Base-by-base conservation (phyloP, 2,113 vertebrate genomes). In the Octodon degus region DNA sequence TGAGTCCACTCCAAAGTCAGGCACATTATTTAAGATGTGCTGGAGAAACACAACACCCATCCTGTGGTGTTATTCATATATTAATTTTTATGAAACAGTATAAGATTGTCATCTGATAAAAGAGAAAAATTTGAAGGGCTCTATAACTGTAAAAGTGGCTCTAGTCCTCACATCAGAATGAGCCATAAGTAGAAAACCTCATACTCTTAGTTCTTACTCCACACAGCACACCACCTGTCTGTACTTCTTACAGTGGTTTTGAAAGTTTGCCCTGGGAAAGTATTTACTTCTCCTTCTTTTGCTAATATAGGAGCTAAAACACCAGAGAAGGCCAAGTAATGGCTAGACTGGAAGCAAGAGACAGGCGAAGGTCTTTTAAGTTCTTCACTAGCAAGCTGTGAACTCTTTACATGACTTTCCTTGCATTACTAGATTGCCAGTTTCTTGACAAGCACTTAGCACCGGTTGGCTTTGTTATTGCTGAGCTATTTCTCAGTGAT, bases 71-170 rank as follows among this genome's bases (percentile, higher is more conserved):
- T 77, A 30, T 17, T 30, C 40, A n/a, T 79, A 24, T 68, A 5
- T 86, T 62, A 79, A 86, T 84, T 89, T 50, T n/a, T 88, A 30
- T 90, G n/a, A 58, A 89, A 65, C 37, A 50, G 67, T 87, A 13
- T 53, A 93, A 91, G 12, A 47, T n/a, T 72, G 27, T 79, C 27
- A 67, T 81, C 7, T 68, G 83, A 40, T 3, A 87, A 2, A 37
- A 77, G 43, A 77, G 34, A 40, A 91, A 95, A 77, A 34, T 34
- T 13, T 47, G 32, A 95, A 43, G 8, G 12, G 77, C 53, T 92
- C n/a, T 68, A 13, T 62, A 83, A 55, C 11, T 87, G n/a, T 58
- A 5, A 25, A 27, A 89, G 30, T 88, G 7, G 3, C 4, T 47
- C 0, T 62, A 37, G 19, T 93, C 82, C 17, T 47, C 16, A 81